Conservation (phyloP, 1,140 invertebrate genomes). For the Drosophila orena region DNA sequence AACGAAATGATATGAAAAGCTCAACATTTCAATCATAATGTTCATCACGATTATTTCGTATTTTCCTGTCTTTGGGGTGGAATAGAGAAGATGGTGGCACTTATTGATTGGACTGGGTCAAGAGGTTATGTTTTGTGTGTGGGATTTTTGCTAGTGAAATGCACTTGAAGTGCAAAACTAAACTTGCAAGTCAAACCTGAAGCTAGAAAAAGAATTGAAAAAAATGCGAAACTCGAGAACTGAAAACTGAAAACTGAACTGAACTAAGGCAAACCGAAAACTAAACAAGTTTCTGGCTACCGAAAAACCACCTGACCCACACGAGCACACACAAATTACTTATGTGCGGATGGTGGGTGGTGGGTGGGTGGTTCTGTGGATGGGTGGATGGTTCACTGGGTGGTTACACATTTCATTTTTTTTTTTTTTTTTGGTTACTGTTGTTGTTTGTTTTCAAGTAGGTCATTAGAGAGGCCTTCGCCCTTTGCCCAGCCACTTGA, state of each 20-base stretch:
- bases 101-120: conserved; percentile 72
- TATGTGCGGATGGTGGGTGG: conserved; percentile 41
- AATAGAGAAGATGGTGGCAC: conserved; percentile 16
- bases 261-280: conserved; percentile 53
- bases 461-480: conserved; percentile 72
- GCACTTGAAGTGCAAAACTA: conserved; percentile 50
- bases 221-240: conserved; percentile 13
- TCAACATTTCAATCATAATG: conserved; percentile 66
- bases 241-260: too few relatives aligned
- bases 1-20: conserved; percentile 38
- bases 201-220: conserved; percentile 7
- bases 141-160: conserved; percentile 23
- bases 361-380: not conserved
- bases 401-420: conserved; percentile 3
- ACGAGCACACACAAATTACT: conserved; percentile 61
- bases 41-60: conserved; percentile 2
- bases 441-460: conserved; percentile 64
- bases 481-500: conserved; percentile 60
- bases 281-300: conserved; percentile 68
- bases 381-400: not conserved
- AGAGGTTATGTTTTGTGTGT: conserved; percentile 46
- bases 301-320: conserved; percentile 41
- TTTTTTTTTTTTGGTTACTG: conserved; percentile 20
- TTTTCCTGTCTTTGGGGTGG: not conserved
- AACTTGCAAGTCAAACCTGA: conserved; percentile 31